Conservation (phyloP, 2,888 invertebrate species). For the Calameuta idolon region DNA sequence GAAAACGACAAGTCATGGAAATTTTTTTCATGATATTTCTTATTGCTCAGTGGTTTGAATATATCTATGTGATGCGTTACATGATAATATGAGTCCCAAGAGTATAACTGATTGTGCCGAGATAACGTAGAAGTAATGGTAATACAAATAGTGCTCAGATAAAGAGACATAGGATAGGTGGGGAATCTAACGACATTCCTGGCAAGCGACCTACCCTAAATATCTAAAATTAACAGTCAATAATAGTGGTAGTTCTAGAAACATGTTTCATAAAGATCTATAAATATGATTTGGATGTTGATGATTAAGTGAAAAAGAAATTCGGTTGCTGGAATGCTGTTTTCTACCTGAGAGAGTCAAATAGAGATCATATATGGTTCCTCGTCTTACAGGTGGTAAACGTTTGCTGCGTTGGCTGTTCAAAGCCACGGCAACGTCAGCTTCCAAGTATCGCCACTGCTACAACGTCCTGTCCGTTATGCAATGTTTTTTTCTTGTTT, state of each 20-base stretch:
- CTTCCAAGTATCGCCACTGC: conserved; percentile 76
- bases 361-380: conserved; percentile 85
- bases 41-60: not conserved
- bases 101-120: not conserved
- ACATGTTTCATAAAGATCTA: conserved; percentile 23
- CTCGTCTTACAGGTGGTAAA: conserved; percentile 85
- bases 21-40: not conserved
- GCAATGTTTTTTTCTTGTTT: conserved; percentile 41
- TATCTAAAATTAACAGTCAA: conserved; percentile 34
- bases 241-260: conserved; percentile 26
- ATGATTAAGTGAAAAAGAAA: conserved; percentile 30
- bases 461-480: conserved; percentile 63
- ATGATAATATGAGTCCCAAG: not conserved
- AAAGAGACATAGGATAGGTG: not conserved
- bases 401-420: conserved; percentile 82
- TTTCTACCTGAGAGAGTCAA: conserved; percentile 88
- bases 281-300: conserved; percentile 25
- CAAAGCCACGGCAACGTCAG: conserved; percentile 78
- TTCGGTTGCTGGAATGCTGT: conserved; percentile 43
- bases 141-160: not conserved
- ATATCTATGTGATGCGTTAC: not conserved
- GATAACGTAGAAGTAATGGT: not conserved
- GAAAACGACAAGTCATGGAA: not conserved
- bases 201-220: conserved; percentile 53
- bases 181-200: conserved; percentile 59